Evolutionary conservation across 2,113 vertebrate genomes (phyloP).

Genomic region (Pluvialis apricaria): DNA sequence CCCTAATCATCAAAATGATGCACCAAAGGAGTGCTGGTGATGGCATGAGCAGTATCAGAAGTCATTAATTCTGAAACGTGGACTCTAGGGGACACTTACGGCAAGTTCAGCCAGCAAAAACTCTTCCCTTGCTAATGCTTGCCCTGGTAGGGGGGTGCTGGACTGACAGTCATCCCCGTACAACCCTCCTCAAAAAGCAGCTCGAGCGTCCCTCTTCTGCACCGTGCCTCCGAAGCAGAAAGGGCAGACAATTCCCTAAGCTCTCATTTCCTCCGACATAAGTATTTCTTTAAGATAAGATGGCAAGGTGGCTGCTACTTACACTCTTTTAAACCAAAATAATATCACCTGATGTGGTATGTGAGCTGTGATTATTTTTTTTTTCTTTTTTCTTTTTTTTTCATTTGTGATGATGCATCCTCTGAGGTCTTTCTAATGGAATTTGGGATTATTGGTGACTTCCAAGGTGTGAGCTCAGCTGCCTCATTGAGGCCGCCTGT

Average conservation of each 20-base stretch:
- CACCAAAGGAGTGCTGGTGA: background rate
- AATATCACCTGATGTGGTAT: background rate
- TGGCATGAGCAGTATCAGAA: background rate
- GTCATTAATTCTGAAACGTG: background rate
- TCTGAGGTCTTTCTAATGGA: background rate
- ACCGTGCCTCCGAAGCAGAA: background rate
- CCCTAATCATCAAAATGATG: no score
- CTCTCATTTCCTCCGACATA: rapidly evolving
- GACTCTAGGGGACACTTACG: background rate
- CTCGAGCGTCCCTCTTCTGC: background rate
- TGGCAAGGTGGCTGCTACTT: background rate
- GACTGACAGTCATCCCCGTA: background rate
- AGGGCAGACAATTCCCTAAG: background rate
- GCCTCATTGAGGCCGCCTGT: background rate
- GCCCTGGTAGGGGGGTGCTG: background rate
- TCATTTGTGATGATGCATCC: background rate
- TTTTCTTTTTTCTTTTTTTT: background rate
- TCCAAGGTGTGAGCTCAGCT: background rate
- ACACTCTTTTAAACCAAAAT: background rate
- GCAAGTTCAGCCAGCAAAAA: background rate
- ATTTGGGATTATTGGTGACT: background rate
- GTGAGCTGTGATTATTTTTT: background rate
- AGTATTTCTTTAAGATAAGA: background rate
- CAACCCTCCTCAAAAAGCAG: background rate
- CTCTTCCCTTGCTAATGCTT: background rate